Conservation (phyloP, 2,888 invertebrate species). For the Xanthorhoe spadicearia region DNA sequence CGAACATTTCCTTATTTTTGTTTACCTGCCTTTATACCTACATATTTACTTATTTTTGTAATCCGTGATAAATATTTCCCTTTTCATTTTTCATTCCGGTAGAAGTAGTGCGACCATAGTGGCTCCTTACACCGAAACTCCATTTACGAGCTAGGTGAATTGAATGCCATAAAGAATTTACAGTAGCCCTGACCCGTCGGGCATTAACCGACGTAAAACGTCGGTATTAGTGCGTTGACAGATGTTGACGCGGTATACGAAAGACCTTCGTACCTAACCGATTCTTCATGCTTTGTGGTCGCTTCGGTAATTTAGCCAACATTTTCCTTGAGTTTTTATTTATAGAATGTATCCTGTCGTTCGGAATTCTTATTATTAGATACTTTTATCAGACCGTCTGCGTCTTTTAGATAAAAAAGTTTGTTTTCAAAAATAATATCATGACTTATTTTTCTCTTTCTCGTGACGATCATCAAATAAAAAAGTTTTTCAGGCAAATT, state of each 20-base stretch:
- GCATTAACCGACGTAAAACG: slow-evolving; percentile 53
- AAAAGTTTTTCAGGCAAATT: too few species aligned
- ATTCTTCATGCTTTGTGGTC: slow-evolving; percentile 14
- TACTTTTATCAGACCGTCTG: neutral
- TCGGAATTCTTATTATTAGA: neutral
- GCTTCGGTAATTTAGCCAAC: neutral
- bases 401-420: neutral
- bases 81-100: neutral
- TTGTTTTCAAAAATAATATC: too few species aligned
- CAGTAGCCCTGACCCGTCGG: slow-evolving; percentile 52
- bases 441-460: too few species aligned
- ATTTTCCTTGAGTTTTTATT: neutral
- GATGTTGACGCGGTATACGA: slow-evolving; percentile 49
- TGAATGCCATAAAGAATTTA: slow-evolving; percentile 60
- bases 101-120: neutral
- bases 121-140: slow-evolving; percentile 62
- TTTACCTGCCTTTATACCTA: too few species aligned
- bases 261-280: slow-evolving; percentile 35
- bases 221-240: slow-evolving; percentile 53
- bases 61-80: neutral
- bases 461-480: too few species aligned
- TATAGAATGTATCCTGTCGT: neutral
- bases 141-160: slow-evolving; percentile 60
- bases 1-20: too few species aligned
- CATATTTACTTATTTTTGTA: neutral